phyloP scores from a whole-genome alignment of 2,888 invertebrate species.

The Perizoma affinitatum region DNA sequence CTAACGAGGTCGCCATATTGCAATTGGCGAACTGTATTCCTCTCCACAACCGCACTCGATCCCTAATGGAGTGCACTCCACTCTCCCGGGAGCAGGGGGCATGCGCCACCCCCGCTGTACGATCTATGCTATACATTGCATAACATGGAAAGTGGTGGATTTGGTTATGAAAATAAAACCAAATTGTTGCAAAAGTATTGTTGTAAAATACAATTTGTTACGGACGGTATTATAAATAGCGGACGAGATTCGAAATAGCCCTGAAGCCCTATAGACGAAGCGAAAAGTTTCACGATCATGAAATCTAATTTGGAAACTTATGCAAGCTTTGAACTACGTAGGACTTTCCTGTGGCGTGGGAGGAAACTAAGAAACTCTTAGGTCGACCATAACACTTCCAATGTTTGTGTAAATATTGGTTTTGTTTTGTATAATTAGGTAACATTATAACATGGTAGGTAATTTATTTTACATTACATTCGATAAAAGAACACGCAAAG shows the following conservation, averaged over 20 bases:
- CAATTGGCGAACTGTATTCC: constrained; percentile 26
- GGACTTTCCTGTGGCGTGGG: constrained; percentile 9
- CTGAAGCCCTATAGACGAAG: constrained; percentile 5
- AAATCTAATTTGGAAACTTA: constrained; percentile 12
- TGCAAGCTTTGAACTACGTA: constrained; percentile 7
- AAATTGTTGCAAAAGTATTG: constrained; percentile 7
- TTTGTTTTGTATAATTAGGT: no score
- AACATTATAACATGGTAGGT: no score
- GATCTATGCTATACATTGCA: no score
- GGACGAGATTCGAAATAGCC: constrained; percentile 6
- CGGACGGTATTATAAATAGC: no score
- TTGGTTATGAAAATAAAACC: constrained; percentile 7
- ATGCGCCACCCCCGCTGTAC: not conserved
- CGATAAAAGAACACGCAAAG: no score
- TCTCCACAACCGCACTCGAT: constrained; percentile 26
- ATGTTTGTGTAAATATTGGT: no score
- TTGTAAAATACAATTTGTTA: constrained; percentile 15
- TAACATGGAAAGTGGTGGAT: not conserved
- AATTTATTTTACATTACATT: no score
- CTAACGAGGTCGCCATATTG: constrained; percentile 30
- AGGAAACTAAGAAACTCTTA: no score
- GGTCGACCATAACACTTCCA: no score
- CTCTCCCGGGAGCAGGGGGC: no score
- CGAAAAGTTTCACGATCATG: not conserved
- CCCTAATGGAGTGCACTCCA: constrained; percentile 36